phyloP scores from a whole-genome alignment of 2,797 vertebrate species.

The Brachyrhaphis roseni region DNA sequence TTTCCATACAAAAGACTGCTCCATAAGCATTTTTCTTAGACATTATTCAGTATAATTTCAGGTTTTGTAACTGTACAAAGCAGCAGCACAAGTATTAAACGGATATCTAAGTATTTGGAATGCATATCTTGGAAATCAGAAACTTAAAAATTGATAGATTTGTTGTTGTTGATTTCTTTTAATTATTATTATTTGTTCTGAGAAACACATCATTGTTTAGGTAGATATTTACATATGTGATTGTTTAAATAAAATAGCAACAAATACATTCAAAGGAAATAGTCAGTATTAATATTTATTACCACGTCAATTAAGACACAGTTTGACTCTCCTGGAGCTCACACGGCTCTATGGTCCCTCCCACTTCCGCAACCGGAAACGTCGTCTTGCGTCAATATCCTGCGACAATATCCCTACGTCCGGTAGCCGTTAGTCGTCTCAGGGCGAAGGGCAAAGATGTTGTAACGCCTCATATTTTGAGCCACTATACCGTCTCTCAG shows the following conservation, averaged over 20 bases:
- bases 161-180: not conserved
- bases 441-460: conserved; percentile 51
- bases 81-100: not conserved
- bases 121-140: not conserved
- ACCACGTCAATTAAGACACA: not conserved
- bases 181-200: not conserved
- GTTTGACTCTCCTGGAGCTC: not conserved
- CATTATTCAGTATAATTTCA: not conserved
- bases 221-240: not conserved
- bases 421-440: not conserved
- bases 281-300: not conserved
- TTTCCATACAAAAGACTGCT: not conserved
- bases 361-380: not conserved
- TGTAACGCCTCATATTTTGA: not conserved
- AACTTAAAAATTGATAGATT: not conserved
- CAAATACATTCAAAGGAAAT: not conserved
- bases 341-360: not conserved
- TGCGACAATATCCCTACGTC: conserved; percentile 53
- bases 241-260: not conserved
- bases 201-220: not conserved
- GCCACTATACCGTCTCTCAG: not conserved
- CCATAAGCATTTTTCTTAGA: not conserved
- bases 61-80: not conserved
- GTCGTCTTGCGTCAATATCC: conserved; percentile 37
- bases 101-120: not conserved